Evolutionary conservation across 2,888 invertebrate genomes (phyloP).

Genomic region (Papilio gigon): DNA sequence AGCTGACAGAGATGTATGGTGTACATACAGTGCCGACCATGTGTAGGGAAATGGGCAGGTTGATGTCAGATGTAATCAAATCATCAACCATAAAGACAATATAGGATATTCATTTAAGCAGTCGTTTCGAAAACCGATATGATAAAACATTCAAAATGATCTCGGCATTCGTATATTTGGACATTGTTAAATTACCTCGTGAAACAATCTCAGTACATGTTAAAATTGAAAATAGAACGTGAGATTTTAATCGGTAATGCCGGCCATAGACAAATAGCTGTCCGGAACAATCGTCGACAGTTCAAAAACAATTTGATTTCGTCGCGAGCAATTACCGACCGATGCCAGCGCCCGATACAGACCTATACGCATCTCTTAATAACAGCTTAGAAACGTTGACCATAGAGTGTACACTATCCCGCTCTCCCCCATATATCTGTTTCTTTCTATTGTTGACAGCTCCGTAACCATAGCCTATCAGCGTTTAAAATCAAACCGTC

Average conservation of each 20-base stretch:
- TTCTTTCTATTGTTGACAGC: constrained; percentile 69
- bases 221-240: constrained; percentile 64
- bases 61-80: constrained; percentile 6
- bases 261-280: constrained; percentile 79
- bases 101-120: not conserved
- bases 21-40: too few relatives aligned
- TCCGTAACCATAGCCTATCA: constrained; percentile 73
- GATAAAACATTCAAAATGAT: constrained; percentile 10
- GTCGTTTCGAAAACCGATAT: not conserved
- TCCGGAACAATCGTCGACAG: constrained; percentile 77
- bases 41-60: too few relatives aligned
- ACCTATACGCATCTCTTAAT: constrained; percentile 77
- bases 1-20: too few relatives aligned
- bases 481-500: constrained; percentile 75
- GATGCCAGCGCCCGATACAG: constrained; percentile 70
- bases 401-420: constrained; percentile 64
- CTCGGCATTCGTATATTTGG: constrained; percentile 24
- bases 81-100: not conserved
- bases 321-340: constrained; percentile 76
- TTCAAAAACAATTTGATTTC: constrained; percentile 79
- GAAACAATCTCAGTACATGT: constrained; percentile 35
- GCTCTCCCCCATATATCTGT: constrained; percentile 55
- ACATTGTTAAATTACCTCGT: constrained; percentile 36
- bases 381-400: constrained; percentile 68
- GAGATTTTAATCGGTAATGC: constrained; percentile 68